These are phyloP conservation scores for Loriculus beryllinus DNA, from an alignment of 2,797 vertebrate species.

Conservation along the genomic window DNA sequence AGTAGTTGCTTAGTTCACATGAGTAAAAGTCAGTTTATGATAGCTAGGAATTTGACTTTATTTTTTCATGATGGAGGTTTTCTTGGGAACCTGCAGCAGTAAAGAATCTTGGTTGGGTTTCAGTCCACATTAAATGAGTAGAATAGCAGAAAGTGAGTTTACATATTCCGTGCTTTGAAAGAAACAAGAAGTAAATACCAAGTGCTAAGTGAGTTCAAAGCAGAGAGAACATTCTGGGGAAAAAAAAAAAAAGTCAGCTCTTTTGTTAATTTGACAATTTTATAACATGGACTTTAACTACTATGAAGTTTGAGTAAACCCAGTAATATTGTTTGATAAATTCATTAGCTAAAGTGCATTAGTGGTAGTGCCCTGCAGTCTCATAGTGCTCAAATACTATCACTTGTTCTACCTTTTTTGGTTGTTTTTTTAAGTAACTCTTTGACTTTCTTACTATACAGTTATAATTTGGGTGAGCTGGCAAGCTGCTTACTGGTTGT, in stretches of 20 bases:
- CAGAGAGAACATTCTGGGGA: background rate
- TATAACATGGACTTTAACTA: background rate
- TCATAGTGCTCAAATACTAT: background rate
- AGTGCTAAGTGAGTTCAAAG: background rate
- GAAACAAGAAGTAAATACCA: background rate
- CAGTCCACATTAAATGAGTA: background rate
- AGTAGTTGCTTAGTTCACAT: conserved; percentile 38
- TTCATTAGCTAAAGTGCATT: background rate
- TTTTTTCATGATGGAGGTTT: conserved; percentile 14
- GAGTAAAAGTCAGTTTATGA: conserved; percentile 25
- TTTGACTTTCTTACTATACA: background rate
- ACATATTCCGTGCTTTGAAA: background rate
- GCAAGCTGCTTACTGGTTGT: background rate
- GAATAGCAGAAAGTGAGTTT: background rate
- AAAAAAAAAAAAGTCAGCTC: background rate
- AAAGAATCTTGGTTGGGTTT: background rate
- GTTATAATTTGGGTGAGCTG: background rate
- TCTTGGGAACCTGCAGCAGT: background rate
- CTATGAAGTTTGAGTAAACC: background rate
- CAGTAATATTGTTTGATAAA: background rate
- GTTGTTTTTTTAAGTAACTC: background rate
- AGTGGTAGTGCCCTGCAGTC: background rate
- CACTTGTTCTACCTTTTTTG: background rate
- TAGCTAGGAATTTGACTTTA: conserved; percentile 1
- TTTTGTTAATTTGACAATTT: background rate